These are phyloP conservation scores for Halichoerus grypus DNA, from an alignment of 2,113 vertebrate genomes.

Conservation along the genomic window DNA sequence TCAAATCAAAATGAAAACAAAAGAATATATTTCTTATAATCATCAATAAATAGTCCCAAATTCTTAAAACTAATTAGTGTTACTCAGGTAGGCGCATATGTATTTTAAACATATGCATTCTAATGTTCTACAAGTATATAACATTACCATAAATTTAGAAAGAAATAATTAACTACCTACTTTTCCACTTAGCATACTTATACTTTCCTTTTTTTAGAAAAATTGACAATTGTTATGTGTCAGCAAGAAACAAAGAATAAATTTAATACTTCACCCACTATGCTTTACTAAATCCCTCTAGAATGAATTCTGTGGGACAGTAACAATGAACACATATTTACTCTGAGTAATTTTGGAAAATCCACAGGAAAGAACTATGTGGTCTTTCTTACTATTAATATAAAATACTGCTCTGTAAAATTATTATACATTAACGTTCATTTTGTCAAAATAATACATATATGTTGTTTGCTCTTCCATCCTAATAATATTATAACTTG, in stretches of 20 bases:
- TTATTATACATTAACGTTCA: conserved; percentile 62
- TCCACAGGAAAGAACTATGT: conserved; percentile 59
- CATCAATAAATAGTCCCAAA: neutral
- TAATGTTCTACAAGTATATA: neutral
- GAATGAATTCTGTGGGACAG: conserved; percentile 57
- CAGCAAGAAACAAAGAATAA: conserved; percentile 69
- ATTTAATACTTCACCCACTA: conserved; percentile 62
- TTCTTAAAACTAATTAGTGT: neutral
- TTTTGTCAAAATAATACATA: conserved; percentile 70
- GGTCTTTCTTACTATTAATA: conserved; percentile 69
- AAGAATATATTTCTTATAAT: neutral
- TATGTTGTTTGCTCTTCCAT: conserved; percentile 55
- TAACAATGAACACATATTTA: conserved; percentile 60
- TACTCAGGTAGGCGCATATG: neutral
- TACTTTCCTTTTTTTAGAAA: neutral
- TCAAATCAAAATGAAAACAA: conserved; percentile 19
- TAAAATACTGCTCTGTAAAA: conserved; percentile 76
- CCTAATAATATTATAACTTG: conserved; percentile 77
- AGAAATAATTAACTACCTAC: neutral
- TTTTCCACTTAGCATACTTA: neutral
- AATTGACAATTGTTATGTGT: conserved; percentile 58
- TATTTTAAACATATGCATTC: neutral
- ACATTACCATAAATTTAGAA: neutral
- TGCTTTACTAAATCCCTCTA: conserved; percentile 68
- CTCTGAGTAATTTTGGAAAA: conserved; percentile 69